Evolutionary conservation across 2,113 vertebrate genomes (phyloP), one percentile per base, ranked within the genome.

Genomic region (Myrmophylax atrothorax): DNA sequence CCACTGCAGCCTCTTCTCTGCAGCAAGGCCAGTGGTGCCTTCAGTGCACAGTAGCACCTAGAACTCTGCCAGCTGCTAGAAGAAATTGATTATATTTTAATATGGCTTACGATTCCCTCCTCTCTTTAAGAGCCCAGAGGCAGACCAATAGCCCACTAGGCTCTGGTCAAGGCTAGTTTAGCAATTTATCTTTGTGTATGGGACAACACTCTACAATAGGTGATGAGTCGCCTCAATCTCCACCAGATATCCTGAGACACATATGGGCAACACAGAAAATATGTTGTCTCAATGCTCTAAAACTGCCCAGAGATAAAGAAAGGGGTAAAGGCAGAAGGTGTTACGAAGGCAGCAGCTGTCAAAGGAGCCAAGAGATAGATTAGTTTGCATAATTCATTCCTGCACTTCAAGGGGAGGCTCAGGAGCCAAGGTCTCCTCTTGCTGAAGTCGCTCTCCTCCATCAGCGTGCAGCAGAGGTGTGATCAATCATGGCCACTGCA

Each of bases 351-450:
- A 84, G 93, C 53, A 78, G 90, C 55, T 85, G 47, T 77, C 0
- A 0, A 68, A 83, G 77, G 77, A 89, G 80, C 78, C 89, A 87
- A 84, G 91, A 94, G 78, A 95, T 0, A 1, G 64, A 90, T 93
- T 89, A 89, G 64, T 93, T 96, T 97, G 94, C 78, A 95, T 96
- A 95, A 95, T 95, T 95, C 68, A 94, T 94, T 86, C 80, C 75
- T 10, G 3, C 46, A 86, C 84, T 93, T 95, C 95, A 96, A 97
- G 85, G 94, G 92, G 84, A 96, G 72, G 72, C 91, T 94, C 82
- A 35, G 52, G 58, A 94, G 77, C 94, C 93, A 96, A 91, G 92
- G 76, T 93, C 94, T 97, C 82, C 77, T 89, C 68, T 63, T 86
- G 77, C 84, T 86, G 77, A 89, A 95, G 91, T 14, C 20, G 38